Percentiles rank a stretch among this genome's conserved stretches.
These are phyloP conservation scores for Trissolcus basalis DNA, from an alignment of 1,140 invertebrate genomes.

Conservation along the genomic window DNA sequence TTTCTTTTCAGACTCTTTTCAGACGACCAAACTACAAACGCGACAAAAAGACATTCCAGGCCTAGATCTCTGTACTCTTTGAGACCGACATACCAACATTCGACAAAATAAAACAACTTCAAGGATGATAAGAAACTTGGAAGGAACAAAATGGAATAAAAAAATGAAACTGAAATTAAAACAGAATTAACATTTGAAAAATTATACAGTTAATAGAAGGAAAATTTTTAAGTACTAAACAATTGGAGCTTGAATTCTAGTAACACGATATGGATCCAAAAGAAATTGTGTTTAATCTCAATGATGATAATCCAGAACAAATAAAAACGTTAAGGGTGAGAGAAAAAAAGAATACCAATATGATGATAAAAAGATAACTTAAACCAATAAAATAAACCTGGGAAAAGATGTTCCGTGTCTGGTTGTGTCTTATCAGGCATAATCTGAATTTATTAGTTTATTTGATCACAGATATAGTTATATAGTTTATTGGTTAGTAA, in stretches of 20 bases:
- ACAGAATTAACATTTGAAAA: background rate
- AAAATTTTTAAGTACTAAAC: no score
- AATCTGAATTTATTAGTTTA: no score
- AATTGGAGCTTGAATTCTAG: no score
- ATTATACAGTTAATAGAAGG: no score
- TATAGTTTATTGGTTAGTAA: no score
- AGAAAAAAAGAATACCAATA: conserved; percentile 1
- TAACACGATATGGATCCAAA: conserved; percentile 25
- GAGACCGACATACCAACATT: conserved; percentile 12
- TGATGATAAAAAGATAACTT: no score
- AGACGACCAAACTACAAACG: background rate
- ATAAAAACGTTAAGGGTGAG: conserved; percentile 20
- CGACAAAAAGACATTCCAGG: conserved; percentile 5
- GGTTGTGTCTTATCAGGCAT: no score
- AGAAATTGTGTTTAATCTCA: conserved; percentile 7
- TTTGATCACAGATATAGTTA: no score
- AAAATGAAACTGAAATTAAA: background rate
- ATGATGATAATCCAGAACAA: background rate
- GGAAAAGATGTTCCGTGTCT: no score
- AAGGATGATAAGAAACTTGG: no score
- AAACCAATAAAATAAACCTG: no score
- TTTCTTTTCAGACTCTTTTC: conserved; percentile 9
- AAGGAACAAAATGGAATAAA: no score
- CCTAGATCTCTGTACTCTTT: conserved; percentile 8
- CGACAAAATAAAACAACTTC: conserved; percentile 4